phyloP scores from a whole-genome alignment of 2,888 invertebrate genomes.

The Netelia melanura region DNA sequence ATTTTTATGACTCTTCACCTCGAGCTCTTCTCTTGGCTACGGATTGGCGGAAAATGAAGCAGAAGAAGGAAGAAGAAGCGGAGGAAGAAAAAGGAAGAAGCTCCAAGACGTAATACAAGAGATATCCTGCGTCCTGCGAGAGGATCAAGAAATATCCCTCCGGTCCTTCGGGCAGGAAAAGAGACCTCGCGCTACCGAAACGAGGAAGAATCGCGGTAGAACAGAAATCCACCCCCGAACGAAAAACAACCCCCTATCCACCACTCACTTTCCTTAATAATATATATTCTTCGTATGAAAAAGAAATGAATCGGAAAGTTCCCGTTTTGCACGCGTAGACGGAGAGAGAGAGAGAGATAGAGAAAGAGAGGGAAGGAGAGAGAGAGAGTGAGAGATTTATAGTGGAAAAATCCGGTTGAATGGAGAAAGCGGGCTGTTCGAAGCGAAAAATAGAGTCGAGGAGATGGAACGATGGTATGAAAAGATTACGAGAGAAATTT shows the following conservation, averaged over 20 bases:
- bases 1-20: slow-evolving; percentile 49
- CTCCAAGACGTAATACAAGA: slow-evolving; percentile 12
- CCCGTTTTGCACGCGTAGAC: slow-evolving; percentile 4
- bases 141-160: not conserved
- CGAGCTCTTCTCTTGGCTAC: not conserved
- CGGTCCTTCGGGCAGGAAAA: not conserved
- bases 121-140: not conserved
- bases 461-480: slow-evolving; percentile 52
- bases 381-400: slow-evolving; percentile 58
- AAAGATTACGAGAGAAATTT: slow-evolving; percentile 64
- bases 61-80: slow-evolving; percentile 12
- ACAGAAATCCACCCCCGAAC: slow-evolving; percentile 1
- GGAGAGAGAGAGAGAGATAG: too few species aligned
- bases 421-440: slow-evolving; percentile 17
- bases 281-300: slow-evolving; percentile 54
- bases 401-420: slow-evolving; percentile 55
- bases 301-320: slow-evolving; percentile 60
- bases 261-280: slow-evolving; percentile 38
- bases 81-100: slow-evolving; percentile 12
- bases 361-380: too few species aligned
- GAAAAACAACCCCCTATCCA: slow-evolving; percentile 10
- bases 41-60: not conserved
- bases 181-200: not conserved
- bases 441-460: slow-evolving; percentile 41
- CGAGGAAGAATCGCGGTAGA: slow-evolving; percentile 8